phyloP scores from a whole-genome alignment of 2,797 vertebrate genomes.

The Myiothlypis coronata region DNA sequence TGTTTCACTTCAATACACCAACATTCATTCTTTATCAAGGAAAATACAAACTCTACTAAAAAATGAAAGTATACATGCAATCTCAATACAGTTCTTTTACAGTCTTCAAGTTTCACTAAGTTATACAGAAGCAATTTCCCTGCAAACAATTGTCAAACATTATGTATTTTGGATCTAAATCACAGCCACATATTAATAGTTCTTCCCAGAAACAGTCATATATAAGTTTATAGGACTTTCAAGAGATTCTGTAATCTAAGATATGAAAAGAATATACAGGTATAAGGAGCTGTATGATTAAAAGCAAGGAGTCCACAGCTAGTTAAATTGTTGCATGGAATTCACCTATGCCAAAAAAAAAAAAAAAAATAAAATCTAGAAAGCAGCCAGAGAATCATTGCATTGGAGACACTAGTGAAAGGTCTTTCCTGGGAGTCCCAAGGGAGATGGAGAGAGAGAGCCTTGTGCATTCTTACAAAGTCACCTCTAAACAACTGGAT shows the following conservation, averaged over 20 bases:
- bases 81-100: not conserved
- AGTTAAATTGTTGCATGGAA: not conserved
- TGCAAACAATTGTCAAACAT: not conserved
- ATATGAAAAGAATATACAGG: not conserved
- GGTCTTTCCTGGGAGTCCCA: accelerated
- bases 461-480: not conserved
- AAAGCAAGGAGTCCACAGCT: not conserved
- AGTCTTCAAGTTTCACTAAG: not conserved
- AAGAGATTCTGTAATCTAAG: not conserved
- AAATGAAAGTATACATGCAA: not conserved
- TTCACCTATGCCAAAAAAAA: not conserved
- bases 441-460: not conserved
- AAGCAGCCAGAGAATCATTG: too few relatives aligned
- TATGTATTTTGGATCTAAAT: not conserved
- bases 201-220: not conserved
- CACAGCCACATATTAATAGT: not conserved
- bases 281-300: not conserved
- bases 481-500: not conserved
- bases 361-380: not conserved
- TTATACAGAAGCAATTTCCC: not conserved
- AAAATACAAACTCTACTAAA: not conserved
- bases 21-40: not conserved
- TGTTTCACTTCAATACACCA: not conserved
- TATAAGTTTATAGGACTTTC: not conserved
- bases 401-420: not conserved